A percentile compares a stretch with the other conserved stretches of the same genome.
phyloP scores from a whole-genome alignment of 2,113 vertebrate genomes.

The Prionailurus bengalensis region DNA sequence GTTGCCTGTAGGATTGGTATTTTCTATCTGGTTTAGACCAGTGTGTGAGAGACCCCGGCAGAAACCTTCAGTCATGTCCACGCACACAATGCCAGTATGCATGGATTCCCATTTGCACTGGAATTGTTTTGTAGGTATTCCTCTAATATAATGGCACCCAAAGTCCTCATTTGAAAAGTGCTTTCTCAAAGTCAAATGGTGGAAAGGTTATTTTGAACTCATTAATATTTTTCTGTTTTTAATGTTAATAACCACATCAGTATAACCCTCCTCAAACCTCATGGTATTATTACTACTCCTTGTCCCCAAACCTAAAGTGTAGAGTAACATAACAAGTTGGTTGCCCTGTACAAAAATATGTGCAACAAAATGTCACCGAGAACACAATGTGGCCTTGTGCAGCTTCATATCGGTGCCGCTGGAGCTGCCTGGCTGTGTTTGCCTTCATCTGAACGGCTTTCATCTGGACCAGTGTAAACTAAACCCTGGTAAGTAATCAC shows the following conservation, averaged over 20 bases:
- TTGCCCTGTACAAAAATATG: conserved; percentile 86
- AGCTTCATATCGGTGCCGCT: conserved; percentile 93
- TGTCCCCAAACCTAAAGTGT: conserved; percentile 59
- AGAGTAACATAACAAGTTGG: conserved; percentile 86
- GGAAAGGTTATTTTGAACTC: conserved; percentile 12
- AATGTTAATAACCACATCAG: conserved; percentile 56
- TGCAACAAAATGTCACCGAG: conserved; percentile 87
- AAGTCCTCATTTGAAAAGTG: conserved; percentile 60
- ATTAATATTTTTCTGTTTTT: conserved; percentile 69
- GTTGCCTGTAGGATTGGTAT: background rate
- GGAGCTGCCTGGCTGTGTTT: conserved; percentile 96
- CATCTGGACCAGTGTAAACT: conserved; percentile 98
- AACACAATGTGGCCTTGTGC: conserved; percentile 98
- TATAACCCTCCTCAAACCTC: conserved; percentile 2
- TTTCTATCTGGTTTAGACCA: conserved; percentile 44
- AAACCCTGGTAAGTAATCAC: conserved; percentile 98
- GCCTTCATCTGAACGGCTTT: conserved; percentile 97
- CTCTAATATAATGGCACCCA: background rate
- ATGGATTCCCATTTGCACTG: conserved; percentile 49
- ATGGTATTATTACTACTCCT: conserved; percentile 49
- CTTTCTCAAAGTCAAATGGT: conserved; percentile 61
- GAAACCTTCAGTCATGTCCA: conserved; percentile 44
- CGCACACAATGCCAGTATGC: conserved; percentile 36
- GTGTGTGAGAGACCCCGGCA: conserved; percentile 41
- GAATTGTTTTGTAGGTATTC: conserved; percentile 51